Conservation (phyloP, 30 jellyfish, hydroid and myxozoan species). For the Hydractinia symbiolongicarpus region DNA sequence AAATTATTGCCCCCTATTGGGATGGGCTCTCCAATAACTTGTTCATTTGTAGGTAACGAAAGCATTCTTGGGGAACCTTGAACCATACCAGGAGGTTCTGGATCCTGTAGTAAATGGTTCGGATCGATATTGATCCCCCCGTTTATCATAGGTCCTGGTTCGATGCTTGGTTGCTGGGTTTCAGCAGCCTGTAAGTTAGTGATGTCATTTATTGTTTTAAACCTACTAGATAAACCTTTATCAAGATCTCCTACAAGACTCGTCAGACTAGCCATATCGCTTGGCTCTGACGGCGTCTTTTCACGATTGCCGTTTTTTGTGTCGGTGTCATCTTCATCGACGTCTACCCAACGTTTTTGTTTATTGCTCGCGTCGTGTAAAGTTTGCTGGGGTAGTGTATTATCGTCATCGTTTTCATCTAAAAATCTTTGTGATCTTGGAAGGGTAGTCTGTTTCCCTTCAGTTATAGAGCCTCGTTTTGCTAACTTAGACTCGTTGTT, state of each 20-base stretch:
- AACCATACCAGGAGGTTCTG: conserved; percentile 10
- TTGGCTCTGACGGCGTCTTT: conserved; percentile 35
- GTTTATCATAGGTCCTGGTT: conserved; percentile 14
- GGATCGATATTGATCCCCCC: conserved; percentile 2
- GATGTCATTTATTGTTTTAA: conserved; percentile 22
- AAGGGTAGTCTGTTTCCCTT: no score
- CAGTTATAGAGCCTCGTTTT: no score
- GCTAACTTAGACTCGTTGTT: no score
- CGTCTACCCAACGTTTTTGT: conserved; percentile 47
- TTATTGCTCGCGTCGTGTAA: background rate
- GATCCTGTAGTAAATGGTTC: background rate
- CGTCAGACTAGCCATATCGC: conserved; percentile 12
- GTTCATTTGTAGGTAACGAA: conserved; percentile 14
- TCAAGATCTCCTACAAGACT: conserved; percentile 25
- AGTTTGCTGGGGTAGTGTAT: background rate
- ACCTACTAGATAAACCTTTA: conserved; percentile 19
- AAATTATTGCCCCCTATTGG: conserved; percentile 15
- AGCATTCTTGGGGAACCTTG: conserved; percentile 23
- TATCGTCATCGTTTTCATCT: no score
- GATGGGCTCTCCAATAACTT: conserved; percentile 28
- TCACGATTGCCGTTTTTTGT: conserved; percentile 21
- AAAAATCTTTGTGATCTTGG: no score
- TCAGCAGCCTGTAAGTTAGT: conserved; percentile 24
- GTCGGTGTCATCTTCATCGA: conserved; percentile 30
- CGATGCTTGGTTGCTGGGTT: background rate